Conservation (phyloP, 1,140 invertebrate genomes). For the Proctacanthus coquilletti region DNA sequence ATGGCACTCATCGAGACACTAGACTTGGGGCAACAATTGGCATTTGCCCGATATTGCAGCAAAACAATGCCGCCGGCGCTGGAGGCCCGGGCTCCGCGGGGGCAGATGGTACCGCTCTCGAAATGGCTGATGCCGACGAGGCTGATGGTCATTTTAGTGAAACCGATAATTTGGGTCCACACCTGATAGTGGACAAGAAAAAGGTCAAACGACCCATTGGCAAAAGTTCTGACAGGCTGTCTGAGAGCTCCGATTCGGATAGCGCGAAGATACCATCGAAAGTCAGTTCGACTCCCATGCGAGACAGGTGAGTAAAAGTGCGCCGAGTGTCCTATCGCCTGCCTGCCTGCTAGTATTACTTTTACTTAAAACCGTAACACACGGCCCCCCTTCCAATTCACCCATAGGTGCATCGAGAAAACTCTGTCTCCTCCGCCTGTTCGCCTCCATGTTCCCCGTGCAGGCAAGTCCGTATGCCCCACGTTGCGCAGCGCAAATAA, state of each 20-base stretch:
- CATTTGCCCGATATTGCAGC: constrained; percentile 16
- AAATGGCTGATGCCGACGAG: constrained; percentile 20
- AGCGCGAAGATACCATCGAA: constrained; percentile 36
- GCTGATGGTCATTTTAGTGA: constrained; percentile 34
- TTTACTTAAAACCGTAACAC: too few species aligned
- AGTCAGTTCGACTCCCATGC: constrained; percentile 34
- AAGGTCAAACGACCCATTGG: constrained; percentile 16
- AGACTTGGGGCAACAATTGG: constrained; percentile 40
- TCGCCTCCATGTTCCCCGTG: too few species aligned
- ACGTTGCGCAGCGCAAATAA: too few species aligned
- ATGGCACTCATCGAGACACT: constrained; percentile 78
- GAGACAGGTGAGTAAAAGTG: constrained; percentile 48
- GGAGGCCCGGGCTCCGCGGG: constrained; percentile 12
- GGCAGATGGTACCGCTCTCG: constrained; percentile 8
- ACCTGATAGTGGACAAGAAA: constrained; percentile 20
- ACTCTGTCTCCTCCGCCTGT: too few species aligned
- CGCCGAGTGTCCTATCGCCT: too few species aligned
- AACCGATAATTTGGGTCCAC: constrained; percentile 31
- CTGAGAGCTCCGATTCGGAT: constrained; percentile 50
- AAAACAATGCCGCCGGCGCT: constrained; percentile 19
- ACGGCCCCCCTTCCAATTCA: too few species aligned
- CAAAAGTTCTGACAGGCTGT: constrained; percentile 35
- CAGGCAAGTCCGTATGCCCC: too few species aligned
- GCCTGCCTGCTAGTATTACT: too few species aligned
- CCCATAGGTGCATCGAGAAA: too few species aligned